Evolutionary conservation across 2,797 vertebrate genomes (phyloP).

Genomic region (Podarcis lilfordi): DNA sequence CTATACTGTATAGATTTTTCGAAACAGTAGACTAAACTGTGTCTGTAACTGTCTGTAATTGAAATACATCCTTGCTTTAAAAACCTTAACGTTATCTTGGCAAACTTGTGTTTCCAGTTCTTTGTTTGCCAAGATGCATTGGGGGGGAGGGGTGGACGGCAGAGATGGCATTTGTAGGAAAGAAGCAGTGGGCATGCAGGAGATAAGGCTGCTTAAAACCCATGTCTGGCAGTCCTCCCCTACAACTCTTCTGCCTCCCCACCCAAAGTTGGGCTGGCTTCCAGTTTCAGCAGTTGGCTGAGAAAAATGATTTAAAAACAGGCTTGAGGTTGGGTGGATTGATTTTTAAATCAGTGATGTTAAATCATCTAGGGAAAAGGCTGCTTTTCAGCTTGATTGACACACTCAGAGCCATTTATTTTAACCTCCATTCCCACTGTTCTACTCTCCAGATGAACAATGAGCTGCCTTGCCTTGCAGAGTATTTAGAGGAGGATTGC

Average conservation of each 20-base stretch:
- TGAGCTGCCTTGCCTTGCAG: not conserved
- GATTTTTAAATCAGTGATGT: not conserved
- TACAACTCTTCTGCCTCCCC: not conserved
- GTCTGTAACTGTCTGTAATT: not conserved
- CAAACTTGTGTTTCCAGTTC: not conserved
- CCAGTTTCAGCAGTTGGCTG: not conserved
- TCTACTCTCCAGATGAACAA: not conserved
- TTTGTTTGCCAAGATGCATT: not conserved
- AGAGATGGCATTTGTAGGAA: not conserved
- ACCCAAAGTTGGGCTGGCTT: not conserved
- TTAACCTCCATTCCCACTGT: not conserved
- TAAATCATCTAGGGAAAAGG: not conserved
- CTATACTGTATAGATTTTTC: not conserved
- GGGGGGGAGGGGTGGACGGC: not conserved
- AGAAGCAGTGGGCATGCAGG: not conserved
- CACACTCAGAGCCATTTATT: not conserved
- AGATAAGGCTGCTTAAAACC: not conserved
- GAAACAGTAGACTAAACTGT: not conserved
- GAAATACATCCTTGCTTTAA: not conserved
- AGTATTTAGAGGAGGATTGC: no score
- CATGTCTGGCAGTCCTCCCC: not conserved
- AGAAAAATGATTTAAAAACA: not conserved
- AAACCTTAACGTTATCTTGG: not conserved
- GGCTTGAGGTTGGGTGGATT: not conserved
- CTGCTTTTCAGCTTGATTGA: not conserved